Conservation (phyloP, 2,888 invertebrate species). For the Metalampra italica region DNA sequence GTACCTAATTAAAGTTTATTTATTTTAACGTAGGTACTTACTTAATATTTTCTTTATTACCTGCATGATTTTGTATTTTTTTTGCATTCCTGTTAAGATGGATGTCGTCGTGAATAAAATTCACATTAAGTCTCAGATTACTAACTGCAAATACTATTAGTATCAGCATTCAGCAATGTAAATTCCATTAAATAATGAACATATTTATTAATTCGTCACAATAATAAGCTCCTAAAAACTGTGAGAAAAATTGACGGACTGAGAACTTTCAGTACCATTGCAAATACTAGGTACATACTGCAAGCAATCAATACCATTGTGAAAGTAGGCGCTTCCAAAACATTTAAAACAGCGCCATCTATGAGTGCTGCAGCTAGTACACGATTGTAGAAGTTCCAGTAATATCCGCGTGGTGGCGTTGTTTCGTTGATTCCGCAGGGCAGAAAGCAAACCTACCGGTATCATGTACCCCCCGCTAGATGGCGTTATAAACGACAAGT, state of each 20-base stretch:
- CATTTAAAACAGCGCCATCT: slow-evolving; percentile 51
- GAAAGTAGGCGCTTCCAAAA: slow-evolving; percentile 22
- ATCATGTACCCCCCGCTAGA: slow-evolving; percentile 25
- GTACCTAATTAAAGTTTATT: no score
- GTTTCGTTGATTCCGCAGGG: not conserved
- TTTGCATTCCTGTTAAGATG: no score
- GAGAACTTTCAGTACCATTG: not conserved
- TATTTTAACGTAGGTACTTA: no score
- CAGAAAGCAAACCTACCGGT: slow-evolving; percentile 10
- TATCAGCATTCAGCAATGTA: no score
- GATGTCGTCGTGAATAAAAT: no score
- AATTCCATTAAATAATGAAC: no score
- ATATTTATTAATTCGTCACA: no score
- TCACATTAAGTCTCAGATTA: no score
- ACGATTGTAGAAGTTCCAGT: slow-evolving; percentile 22
- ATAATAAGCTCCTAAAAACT: not conserved
- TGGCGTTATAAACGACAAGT: slow-evolving; percentile 26
- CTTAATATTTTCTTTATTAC: no score
- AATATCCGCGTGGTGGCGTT: slow-evolving; percentile 24
- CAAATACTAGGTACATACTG: no score
- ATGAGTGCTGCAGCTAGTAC: slow-evolving; percentile 8
- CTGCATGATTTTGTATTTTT: no score
- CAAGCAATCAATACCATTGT: slow-evolving; percentile 42
- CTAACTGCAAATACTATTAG: no score
- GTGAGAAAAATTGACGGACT: not conserved